phyloP scores from a whole-genome alignment of 2,113 vertebrate species.

The Saimiri boliviensis region DNA sequence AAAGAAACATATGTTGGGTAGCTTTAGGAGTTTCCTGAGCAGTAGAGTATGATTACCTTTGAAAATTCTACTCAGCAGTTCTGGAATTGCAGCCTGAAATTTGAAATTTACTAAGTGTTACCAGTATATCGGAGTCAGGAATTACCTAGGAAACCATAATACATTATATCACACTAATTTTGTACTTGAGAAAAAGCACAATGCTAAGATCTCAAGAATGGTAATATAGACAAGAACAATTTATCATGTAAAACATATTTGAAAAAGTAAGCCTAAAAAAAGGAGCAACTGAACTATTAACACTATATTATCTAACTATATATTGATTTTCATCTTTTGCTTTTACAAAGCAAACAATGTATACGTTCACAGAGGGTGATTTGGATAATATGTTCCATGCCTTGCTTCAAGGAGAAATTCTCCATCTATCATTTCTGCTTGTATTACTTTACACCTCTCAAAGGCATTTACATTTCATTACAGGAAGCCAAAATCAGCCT shows the following conservation, averaged over 20 bases:
- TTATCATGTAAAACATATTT: not conserved
- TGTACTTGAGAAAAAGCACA: not conserved
- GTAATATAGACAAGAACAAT: not conserved
- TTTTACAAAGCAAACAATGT: not conserved
- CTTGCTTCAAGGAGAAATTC: constrained; percentile 29
- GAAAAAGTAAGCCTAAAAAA: not conserved
- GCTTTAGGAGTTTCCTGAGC: not conserved
- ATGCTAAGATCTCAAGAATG: not conserved
- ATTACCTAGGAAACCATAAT: not conserved
- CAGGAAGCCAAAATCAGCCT: not conserved
- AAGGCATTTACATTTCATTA: not conserved
- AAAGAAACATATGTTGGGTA: not conserved
- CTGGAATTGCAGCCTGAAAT: not conserved
- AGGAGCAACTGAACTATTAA: not conserved
- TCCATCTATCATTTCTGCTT: constrained; percentile 43
- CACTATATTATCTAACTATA: not conserved
- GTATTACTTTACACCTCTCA: not conserved
- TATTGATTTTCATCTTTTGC: not conserved
- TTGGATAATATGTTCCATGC: not conserved
- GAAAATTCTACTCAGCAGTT: not conserved
- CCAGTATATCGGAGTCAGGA: not conserved
- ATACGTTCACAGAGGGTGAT: not conserved
- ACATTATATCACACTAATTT: not conserved
- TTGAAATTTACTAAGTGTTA: not conserved
- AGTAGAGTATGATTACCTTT: not conserved